A percentile compares a stretch with the other conserved stretches of the same genome.
Evolutionary conservation across 2,888 invertebrate species (phyloP).

Genomic region (Phyllotreta striolata): DNA sequence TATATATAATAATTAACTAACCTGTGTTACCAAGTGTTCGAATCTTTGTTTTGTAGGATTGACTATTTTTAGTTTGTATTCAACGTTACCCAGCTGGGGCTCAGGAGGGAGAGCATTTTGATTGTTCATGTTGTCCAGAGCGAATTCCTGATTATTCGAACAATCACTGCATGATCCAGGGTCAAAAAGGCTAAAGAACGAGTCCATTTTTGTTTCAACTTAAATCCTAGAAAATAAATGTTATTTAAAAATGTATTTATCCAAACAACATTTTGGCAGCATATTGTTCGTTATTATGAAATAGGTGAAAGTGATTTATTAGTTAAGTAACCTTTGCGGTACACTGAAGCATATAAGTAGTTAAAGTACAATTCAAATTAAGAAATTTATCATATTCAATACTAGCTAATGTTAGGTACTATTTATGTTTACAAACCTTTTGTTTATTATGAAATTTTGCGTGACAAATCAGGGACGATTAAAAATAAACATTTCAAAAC

Average conservation of each 20-base stretch:
- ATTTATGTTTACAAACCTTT: slow-evolving; percentile 28
- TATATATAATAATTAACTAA: slow-evolving; percentile 50
- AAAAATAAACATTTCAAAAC: slow-evolving; percentile 29
- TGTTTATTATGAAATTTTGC: slow-evolving; percentile 30
- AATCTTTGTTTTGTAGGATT: slow-evolving; percentile 90
- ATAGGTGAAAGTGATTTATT: slow-evolving; percentile 44
- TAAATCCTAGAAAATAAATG: slow-evolving; percentile 22
- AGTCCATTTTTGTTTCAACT: slow-evolving; percentile 70
- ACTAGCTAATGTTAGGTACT: too few species aligned
- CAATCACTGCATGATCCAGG: slow-evolving; percentile 65
- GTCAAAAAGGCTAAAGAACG: slow-evolving; percentile 83
- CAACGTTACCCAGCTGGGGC: slow-evolving; percentile 93
- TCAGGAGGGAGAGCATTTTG: slow-evolving; percentile 82
- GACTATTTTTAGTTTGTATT: slow-evolving; percentile 94
- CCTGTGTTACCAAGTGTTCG: slow-evolving; percentile 97
- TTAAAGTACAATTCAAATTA: neutral
- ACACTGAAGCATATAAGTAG: neutral
- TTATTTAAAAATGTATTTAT: slow-evolving; percentile 17
- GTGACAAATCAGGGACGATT: slow-evolving; percentile 26
- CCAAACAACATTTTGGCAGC: slow-evolving; percentile 30
- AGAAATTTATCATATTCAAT: slow-evolving; percentile 2
- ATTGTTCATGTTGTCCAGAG: slow-evolving; percentile 62
- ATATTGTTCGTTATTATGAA: slow-evolving; percentile 45
- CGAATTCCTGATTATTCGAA: slow-evolving; percentile 64
- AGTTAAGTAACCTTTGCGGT: neutral